Percentiles rank a stretch among this genome's conserved stretches.
Conservation (phyloP, 1,140 invertebrate genomes). For the Camponotus pennsylvanicus region DNA sequence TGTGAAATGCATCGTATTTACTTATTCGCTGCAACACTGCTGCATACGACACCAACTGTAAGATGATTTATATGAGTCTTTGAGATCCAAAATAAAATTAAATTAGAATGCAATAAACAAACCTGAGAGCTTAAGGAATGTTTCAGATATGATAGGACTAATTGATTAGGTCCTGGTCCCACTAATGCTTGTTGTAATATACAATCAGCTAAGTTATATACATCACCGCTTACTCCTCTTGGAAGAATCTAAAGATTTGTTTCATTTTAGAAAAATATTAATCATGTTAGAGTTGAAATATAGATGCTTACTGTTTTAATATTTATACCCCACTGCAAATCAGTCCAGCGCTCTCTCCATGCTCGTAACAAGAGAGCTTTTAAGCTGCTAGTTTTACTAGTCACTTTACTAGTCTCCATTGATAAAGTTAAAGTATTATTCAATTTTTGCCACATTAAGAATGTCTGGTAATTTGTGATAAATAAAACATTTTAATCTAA, state of each 20-base stretch:
- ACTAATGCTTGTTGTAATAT: slow-evolving; percentile 97
- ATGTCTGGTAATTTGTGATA: neutral
- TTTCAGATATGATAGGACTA: slow-evolving; percentile 96
- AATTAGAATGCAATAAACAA: slow-evolving; percentile 39
- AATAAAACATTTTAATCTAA: neutral
- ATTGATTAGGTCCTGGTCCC: slow-evolving; percentile 95
- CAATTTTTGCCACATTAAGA: slow-evolving; percentile 50
- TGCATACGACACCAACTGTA: slow-evolving; percentile 94
- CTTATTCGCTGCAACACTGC: slow-evolving; percentile 95
- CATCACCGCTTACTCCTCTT: slow-evolving; percentile 95
- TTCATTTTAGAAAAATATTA: too few relatives aligned
- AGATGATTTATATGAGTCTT: slow-evolving; percentile 39
- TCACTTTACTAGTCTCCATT: slow-evolving; percentile 91
- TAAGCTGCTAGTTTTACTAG: slow-evolving; percentile 94
- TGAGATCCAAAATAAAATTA: neutral
- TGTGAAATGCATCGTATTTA: slow-evolving; percentile 95
- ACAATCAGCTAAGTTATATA: slow-evolving; percentile 96
- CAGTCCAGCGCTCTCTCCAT: slow-evolving; percentile 97
- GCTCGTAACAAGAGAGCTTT: slow-evolving; percentile 94
- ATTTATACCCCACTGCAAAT: slow-evolving; percentile 98
- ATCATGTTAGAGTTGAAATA: neutral
- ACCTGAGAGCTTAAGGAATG: slow-evolving; percentile 95
- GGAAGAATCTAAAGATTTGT: slow-evolving; percentile 89
- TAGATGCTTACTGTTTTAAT: slow-evolving; percentile 91
- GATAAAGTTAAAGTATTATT: slow-evolving; percentile 73